These are phyloP conservation scores for Conistra vaccinii DNA, from an alignment of 2,888 invertebrate species.

Conservation along the genomic window DNA sequence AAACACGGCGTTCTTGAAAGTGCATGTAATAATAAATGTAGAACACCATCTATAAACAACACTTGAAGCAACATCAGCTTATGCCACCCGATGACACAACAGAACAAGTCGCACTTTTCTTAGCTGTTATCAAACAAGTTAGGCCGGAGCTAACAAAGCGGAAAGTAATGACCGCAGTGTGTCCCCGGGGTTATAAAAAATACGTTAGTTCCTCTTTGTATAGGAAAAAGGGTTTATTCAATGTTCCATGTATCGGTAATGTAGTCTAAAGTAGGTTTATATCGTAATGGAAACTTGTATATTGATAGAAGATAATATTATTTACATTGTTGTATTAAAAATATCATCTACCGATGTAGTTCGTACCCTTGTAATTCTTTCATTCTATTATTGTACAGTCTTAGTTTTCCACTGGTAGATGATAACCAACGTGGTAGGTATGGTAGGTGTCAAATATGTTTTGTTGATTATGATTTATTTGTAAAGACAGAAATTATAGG, in stretches of 20 bases:
- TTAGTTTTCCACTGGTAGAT: background rate
- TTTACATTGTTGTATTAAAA: constrained; percentile 10
- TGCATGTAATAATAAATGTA: background rate
- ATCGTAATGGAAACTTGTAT: constrained; percentile 27
- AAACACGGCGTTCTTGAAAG: background rate
- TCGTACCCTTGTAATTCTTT: background rate
- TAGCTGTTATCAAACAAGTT: constrained; percentile 57
- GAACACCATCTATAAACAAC: background rate
- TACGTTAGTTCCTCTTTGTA: constrained; percentile 63
- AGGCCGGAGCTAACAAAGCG: constrained; percentile 60
- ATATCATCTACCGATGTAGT: background rate
- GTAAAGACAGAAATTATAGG: background rate
- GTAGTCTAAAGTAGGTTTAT: constrained; percentile 43
- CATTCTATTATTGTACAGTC: background rate
- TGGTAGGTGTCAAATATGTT: background rate
- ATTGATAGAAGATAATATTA: background rate
- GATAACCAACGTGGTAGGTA: background rate
- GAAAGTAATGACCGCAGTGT: constrained; percentile 60
- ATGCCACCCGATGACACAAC: constrained; percentile 7
- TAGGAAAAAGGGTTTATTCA: constrained; percentile 52
- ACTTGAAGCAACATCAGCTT: constrained; percentile 20
- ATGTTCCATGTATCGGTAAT: constrained; percentile 49
- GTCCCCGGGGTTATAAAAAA: constrained; percentile 63
- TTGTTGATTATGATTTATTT: background rate
- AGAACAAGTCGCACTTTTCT: constrained; percentile 17